These are phyloP conservation scores for Netelia inedita DNA, from an alignment of 2,888 invertebrate species.

Conservation along the genomic window DNA sequence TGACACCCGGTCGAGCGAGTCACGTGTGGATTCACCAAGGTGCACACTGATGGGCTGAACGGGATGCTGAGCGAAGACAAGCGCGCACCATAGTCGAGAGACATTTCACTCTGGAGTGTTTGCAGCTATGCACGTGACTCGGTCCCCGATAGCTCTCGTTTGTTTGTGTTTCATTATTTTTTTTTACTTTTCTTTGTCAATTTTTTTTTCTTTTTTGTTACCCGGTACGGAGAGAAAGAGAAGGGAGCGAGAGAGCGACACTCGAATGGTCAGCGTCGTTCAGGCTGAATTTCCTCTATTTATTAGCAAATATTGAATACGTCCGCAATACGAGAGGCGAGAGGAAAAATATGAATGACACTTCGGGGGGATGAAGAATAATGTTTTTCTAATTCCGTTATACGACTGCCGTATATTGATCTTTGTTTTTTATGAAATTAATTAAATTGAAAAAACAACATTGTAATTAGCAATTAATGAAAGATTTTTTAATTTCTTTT, in stretches of 20 bases:
- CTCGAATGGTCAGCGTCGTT: neutral
- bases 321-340: neutral
- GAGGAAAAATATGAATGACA: neutral
- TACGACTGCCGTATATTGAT: neutral
- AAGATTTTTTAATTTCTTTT: no score
- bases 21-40: conserved; percentile 2
- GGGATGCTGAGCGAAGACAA: neutral
- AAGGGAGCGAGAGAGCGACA: neutral
- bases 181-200: neutral
- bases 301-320: conserved; percentile 51
- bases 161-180: neutral
- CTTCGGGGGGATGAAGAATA: conserved; percentile 2
- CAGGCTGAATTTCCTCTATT: conserved; percentile 37
- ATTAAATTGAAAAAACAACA: no score
- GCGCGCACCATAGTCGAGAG: neutral
- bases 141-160: neutral
- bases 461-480: no score
- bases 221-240: no score
- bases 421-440: no score
- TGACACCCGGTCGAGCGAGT: conserved; percentile 52
- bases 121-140: conserved; percentile 47
- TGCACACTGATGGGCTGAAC: neutral
- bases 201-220: neutral
- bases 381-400: conserved; percentile 13
- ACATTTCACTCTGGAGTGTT: conserved; percentile 53